Conservation (phyloP, 2,113 vertebrate species). For the Grammomys surdaster region DNA sequence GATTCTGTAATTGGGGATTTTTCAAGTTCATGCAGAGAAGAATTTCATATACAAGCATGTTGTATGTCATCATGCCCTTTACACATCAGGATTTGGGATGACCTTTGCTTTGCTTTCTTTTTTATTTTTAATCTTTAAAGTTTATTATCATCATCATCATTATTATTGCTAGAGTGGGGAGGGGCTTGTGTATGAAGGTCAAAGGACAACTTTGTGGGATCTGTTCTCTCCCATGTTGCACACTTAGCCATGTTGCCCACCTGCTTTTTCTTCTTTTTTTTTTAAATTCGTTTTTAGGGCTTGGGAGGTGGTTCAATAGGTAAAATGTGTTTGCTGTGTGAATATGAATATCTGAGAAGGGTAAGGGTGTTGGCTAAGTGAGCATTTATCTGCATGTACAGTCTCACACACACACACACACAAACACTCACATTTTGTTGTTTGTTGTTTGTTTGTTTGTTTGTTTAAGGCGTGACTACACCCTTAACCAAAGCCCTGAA, state of each 20-base stretch:
- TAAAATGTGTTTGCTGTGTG: neutral
- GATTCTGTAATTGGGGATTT: conserved; percentile 4
- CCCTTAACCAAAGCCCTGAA: neutral
- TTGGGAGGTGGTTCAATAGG: neutral
- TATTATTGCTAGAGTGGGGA: neutral
- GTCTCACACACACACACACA: too few relatives aligned
- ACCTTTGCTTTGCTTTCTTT: neutral
- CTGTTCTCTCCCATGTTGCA: neutral
- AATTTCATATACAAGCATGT: neutral
- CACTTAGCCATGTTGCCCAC: neutral
- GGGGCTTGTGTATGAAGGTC: too few relatives aligned
- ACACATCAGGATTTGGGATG: conserved; percentile 2
- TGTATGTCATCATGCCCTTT: neutral
- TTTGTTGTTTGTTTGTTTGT: neutral
- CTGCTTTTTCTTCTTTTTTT: neutral
- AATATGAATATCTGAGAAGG: neutral
- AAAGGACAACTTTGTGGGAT: neutral
- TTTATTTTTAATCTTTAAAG: neutral
- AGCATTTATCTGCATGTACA: neutral
- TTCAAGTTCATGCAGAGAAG: neutral
- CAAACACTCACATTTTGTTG: neutral
- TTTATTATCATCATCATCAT: neutral
- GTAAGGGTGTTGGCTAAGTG: neutral
- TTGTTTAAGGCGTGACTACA: neutral
- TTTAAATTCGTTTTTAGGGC: neutral